These are phyloP conservation scores for Abrostola tripartita DNA, from an alignment of 2,888 invertebrate species.

Conservation along the genomic window DNA sequence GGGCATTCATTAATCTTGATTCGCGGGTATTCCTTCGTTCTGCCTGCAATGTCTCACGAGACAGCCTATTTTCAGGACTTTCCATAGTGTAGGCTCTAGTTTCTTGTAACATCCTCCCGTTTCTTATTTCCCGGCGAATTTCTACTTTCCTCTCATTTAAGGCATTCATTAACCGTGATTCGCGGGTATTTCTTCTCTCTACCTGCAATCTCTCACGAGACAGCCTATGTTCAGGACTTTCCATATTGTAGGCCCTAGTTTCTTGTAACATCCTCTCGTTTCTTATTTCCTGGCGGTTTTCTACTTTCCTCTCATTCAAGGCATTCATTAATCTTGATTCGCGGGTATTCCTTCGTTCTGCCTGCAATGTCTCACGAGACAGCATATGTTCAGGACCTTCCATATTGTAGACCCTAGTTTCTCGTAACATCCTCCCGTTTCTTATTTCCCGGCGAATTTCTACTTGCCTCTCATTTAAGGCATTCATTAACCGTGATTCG, in stretches of 20 bases:
- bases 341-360: constrained; percentile 17
- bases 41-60: constrained; percentile 11
- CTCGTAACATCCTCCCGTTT: neutral
- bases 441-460: constrained; percentile 1
- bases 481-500: constrained; percentile 9
- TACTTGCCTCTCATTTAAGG: constrained; percentile 9
- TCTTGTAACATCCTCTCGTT: constrained; percentile 13
- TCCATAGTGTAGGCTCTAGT: neutral
- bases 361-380: constrained; percentile 13
- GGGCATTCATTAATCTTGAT: constrained; percentile 6
- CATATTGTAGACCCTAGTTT: neutral
- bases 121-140: constrained; percentile 8
- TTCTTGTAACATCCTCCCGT: neutral
- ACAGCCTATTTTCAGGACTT: constrained; percentile 21
- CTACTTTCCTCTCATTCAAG: neutral
- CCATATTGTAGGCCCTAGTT: constrained; percentile 1
- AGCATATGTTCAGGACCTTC: constrained; percentile 8
- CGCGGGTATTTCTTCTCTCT: constrained; percentile 20
- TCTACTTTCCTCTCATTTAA: constrained; percentile 7
- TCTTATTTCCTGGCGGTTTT: constrained; percentile 10
- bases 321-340: constrained; percentile 8
- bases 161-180: constrained; percentile 16
- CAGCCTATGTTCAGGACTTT: neutral
- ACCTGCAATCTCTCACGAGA: neutral
- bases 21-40: constrained; percentile 30